A percentile compares a stretch with the other conserved stretches of the same genome.
Conservation (phyloP, 2,888 invertebrate species). For the Sinodicranocentrus sp. region DNA sequence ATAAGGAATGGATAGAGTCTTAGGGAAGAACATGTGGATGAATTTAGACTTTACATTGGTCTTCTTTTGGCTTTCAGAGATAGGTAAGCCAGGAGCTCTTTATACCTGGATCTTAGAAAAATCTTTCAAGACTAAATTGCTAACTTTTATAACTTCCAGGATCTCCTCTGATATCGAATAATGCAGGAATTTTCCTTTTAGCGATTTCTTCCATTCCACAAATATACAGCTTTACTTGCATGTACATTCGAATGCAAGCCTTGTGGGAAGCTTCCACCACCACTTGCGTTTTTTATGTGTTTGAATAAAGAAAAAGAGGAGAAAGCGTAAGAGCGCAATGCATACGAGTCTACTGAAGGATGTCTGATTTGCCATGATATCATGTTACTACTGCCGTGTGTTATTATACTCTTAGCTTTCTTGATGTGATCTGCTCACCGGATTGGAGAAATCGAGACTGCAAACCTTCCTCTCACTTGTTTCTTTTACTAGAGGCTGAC, state of each 20-base stretch:
- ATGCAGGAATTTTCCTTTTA: conserved; percentile 9
- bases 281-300: too few relatives aligned
- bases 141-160: conserved; percentile 56
- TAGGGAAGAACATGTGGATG: conserved; percentile 30
- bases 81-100: conserved; percentile 14
- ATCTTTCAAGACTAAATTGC: conserved; percentile 42
- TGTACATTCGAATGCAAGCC: too few relatives aligned
- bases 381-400: background rate
- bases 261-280: too few relatives aligned
- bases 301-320: too few relatives aligned
- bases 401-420: background rate
- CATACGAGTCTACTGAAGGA: background rate
- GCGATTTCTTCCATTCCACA: conserved; percentile 6
- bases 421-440: background rate
- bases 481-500: background rate
- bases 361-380: conserved; percentile 1
- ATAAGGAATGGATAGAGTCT: conserved; percentile 48
- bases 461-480: background rate
- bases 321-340: background rate
- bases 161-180: conserved; percentile 37
- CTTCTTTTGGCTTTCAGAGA: conserved; percentile 2
- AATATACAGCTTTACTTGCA: too few relatives aligned
- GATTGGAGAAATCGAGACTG: background rate
- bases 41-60: background rate
- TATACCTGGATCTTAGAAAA: conserved; percentile 44